Base-by-base conservation (phyloP, 1,140 invertebrate genomes). In the Ceratitis capitata region DNA sequence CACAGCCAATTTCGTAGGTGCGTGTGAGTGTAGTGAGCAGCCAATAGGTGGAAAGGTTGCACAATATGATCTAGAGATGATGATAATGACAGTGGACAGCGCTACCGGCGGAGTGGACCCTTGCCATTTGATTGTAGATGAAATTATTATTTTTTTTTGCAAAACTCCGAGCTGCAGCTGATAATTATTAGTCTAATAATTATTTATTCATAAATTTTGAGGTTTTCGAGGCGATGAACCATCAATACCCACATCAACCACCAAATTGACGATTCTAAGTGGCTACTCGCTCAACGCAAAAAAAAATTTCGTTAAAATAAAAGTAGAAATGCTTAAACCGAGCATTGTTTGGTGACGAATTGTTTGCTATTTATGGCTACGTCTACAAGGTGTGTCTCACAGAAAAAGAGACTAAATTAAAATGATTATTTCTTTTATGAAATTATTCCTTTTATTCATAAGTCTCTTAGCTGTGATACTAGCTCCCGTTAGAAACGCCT, bases 41-140 rank as follows among this genome's bases (percentile, higher is more conserved):
- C 69, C 35, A 45, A 45, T n/a, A 78, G 39, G 69, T 78, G 35
- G 39, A 78, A 78, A 78, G 69, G 69, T 78, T 78, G n/a, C 39
- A 10, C 23, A 42, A 78, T n/a, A 78, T 56, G n/a, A n/a, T n/a
- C n/a, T 47, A 78, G 45, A 78, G 35, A 45, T 47, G 39, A 45
- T 45, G n/a, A 78, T 78, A 78, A 78, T 78, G 42, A 78, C 69
- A 12, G 39, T 45, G 39, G 39, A 26, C n/a, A 78, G 39, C 1
- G n/a, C 42, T 78, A 39, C 39, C 23, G 19, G 6, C 1, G 7
- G 56, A 1, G 26, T 10, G 16, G 16, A 14, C 35, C 29, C 6
- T 32, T 5, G 7, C 5, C 16, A 10, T 49, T 4, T 49, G 47
- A 10, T 10, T 49, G 9, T 49, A 16, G 47, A 49, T 49, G 10